Base-by-base conservation (phyloP, 2,797 vertebrate genomes). In the Cynopterus sphinx region DNA sequence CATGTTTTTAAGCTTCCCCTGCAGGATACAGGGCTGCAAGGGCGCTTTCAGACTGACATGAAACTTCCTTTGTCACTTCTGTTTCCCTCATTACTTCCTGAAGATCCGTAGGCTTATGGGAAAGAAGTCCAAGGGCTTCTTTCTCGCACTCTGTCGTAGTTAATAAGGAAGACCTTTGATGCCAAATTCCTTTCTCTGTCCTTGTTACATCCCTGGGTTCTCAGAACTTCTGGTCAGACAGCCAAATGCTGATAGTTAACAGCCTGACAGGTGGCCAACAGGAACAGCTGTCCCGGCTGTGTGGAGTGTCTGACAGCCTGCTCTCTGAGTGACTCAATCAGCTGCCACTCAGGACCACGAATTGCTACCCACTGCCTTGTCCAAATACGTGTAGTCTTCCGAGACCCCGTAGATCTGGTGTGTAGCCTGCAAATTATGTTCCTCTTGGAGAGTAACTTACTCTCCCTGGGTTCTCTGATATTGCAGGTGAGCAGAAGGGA, bases 21-120 rank as follows among this genome's bases (percentile, higher is more conserved):
- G 31, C 1, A 46, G 61, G 39, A 57, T 49, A 5, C 0, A 9
- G 22, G 33, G 8, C n/a, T 43, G 28, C 13, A 4, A 0, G 24
- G 36, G 51, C 16, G 9, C 31, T 57, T 31, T 63, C 49, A 53
- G 0, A 9, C n/a, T 43, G 49, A 26, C n/a, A 0, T 43, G 22
- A 21, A 31, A 13, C 15, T 68, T 21, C 1, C 1, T 24, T 81
- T 79, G 1, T 57, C 28, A 10, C 31, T 61, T 61, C 17, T 2
- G 12, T 16, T 41, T 81, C 31, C 51, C 67, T 33, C 11, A 28
- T 53, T 1, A 6, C 17, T 43, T 51, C 39, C 22, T 75, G n/a
- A 11, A 2, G 28, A 28, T 36, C 13, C 15, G 9, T 3, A 57
- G 75, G 41, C 43, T 21, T 3, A 1, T 0, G 28, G 89, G 39